A percentile compares a stretch with the other conserved stretches of the same genome.
phyloP scores from a whole-genome alignment of 2,113 vertebrate species.

The Azemiops feae region DNA sequence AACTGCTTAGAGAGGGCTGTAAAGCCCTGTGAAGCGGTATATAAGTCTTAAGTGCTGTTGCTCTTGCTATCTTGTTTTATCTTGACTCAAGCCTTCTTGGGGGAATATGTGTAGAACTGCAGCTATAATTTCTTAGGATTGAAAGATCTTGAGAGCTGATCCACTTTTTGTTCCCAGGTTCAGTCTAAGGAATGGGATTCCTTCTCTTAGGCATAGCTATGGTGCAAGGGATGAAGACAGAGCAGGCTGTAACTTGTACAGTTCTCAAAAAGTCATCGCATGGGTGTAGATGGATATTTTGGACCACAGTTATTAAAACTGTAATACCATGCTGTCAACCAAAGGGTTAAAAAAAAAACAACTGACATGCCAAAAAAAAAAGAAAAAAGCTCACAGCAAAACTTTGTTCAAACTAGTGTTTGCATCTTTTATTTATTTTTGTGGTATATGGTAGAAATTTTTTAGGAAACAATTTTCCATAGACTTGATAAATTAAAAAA shows the following conservation, averaged over 20 bases:
- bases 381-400: constrained; percentile 68
- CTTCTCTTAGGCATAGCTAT: not conserved
- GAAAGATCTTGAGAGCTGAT: not conserved
- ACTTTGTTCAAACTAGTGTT: constrained; percentile 79
- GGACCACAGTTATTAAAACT: constrained; percentile 50
- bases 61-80: not conserved
- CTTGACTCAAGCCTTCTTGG: not conserved
- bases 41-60: not conserved
- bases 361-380: constrained; percentile 77
- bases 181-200: not conserved
- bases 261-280: not conserved
- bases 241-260: not conserved
- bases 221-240: not conserved
- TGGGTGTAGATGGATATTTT: not conserved
- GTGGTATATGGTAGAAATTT: constrained; percentile 75
- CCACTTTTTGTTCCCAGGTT: not conserved
- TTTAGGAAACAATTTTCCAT: constrained; percentile 74
- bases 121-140: not conserved
- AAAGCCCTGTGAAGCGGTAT: not conserved
- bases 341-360: constrained; percentile 66
- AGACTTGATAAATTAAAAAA: constrained; percentile 81
- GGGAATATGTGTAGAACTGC: not conserved
- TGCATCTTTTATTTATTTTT: constrained; percentile 83
- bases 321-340: constrained; percentile 73
- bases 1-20: not conserved